These are phyloP conservation scores for Pseudomyrmex pallidus DNA, from an alignment of 1,140 invertebrate genomes.

Conservation along the genomic window DNA sequence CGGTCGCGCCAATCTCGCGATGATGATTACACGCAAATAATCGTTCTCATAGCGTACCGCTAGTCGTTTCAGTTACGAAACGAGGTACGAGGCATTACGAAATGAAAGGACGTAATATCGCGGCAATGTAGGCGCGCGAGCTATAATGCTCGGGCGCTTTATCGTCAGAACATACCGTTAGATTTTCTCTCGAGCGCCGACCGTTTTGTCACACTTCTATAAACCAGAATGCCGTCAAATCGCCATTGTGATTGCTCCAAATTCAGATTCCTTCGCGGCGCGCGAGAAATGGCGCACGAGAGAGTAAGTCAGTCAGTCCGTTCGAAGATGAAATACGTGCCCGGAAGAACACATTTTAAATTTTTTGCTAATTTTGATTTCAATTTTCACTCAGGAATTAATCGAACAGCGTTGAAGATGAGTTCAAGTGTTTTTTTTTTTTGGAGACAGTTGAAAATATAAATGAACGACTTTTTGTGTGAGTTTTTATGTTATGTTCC, in stretches of 20 bases:
- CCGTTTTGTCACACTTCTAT: conserved; percentile 73
- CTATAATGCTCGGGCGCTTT: conserved; percentile 61
- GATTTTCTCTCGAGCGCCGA: conserved; percentile 78
- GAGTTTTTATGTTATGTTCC: no score
- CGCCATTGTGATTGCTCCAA: conserved; percentile 53
- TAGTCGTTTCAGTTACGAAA: conserved; percentile 81
- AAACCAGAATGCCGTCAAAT: conserved; percentile 57
- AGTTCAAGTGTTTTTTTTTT: no score
- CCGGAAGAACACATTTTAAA: neutral
- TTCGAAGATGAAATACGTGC: neutral
- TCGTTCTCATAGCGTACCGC: conserved; percentile 69
- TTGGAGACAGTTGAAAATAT: no score
- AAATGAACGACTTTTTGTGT: no score
- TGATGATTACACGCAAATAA: conserved; percentile 23
- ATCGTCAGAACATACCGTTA: conserved; percentile 75
- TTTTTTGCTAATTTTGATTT: neutral
- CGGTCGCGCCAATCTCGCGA: conserved; percentile 9
- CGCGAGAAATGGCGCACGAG: neutral
- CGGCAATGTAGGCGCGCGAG: conserved; percentile 74
- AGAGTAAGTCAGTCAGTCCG: neutral
- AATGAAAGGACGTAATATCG: conserved; percentile 81
- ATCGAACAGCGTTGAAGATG: no score
- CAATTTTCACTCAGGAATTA: no score
- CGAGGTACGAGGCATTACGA: conserved; percentile 77
- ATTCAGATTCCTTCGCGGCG: conserved; percentile 37